Conservation (phyloP, 2,888 invertebrate genomes). For the Lasioglossum villosulum region DNA sequence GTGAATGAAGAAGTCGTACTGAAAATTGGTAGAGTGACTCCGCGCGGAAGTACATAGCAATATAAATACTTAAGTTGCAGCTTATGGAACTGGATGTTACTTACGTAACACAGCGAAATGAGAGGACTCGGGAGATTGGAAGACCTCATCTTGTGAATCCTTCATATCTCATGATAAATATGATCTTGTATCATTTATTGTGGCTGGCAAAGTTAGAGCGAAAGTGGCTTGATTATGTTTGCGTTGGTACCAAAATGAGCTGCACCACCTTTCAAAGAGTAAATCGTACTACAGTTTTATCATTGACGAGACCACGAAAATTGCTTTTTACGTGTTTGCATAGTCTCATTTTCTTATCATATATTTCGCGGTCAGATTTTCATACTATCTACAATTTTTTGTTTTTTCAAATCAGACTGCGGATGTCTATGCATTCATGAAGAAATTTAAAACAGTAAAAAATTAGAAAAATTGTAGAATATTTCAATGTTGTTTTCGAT, state of each 20-base stretch:
- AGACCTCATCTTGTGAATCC: conserved; percentile 64
- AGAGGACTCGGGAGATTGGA: conserved; percentile 31
- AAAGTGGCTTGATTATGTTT: conserved; percentile 70
- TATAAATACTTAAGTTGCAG: conserved; percentile 66
- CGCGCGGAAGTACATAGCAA: conserved; percentile 27
- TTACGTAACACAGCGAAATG: conserved; percentile 36
- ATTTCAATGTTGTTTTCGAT: too few species aligned
- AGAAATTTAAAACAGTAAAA: too few species aligned
- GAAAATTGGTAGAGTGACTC: conserved; percentile 46
- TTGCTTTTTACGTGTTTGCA: conserved; percentile 1
- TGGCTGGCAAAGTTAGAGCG: conserved; percentile 58
- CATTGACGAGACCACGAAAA: conserved; percentile 16
- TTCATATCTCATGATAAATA: conserved; percentile 73
- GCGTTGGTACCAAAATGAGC: conserved; percentile 68
- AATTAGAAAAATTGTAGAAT: too few species aligned
- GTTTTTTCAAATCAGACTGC: too few species aligned
- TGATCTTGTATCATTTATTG: conserved; percentile 72
- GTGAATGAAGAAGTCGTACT: conserved; percentile 61
- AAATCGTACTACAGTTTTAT: conserved; percentile 42
- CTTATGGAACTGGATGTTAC: conserved; percentile 53
- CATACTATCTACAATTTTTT: neutral
- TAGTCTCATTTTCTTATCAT: neutral
- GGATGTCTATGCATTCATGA: too few species aligned
- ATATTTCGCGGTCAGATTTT: neutral
- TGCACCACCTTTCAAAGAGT: conserved; percentile 45